phyloP scores from a whole-genome alignment of 2,113 vertebrate genomes.

The Agapornis roseicollis region DNA sequence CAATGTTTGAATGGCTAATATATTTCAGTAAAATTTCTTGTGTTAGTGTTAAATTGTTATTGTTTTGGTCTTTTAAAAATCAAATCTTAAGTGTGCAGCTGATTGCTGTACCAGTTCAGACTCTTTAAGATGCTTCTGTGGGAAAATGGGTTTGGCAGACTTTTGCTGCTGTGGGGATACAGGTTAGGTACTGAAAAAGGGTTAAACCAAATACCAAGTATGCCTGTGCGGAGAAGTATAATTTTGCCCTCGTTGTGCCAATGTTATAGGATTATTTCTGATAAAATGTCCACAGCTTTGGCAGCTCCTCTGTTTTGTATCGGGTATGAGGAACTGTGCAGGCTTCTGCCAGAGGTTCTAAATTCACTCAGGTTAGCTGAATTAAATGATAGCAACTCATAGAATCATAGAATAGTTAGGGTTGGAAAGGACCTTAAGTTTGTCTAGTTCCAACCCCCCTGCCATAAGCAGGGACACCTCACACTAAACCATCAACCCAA shows the following conservation, averaged over 20 bases:
- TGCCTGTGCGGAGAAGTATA: neutral
- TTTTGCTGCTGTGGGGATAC: neutral
- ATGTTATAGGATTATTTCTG: neutral
- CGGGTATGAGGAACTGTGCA: neutral
- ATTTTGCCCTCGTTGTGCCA: neutral
- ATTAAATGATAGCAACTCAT: neutral
- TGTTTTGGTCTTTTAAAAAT: neutral
- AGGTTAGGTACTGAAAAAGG: neutral
- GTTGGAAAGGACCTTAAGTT: no score
- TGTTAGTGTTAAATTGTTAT: neutral
- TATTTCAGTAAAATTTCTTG: neutral
- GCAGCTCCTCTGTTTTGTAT: neutral
- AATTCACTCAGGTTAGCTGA: neutral
- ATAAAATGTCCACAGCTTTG: neutral
- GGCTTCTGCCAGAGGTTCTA: neutral
- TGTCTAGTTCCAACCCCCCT: no score
- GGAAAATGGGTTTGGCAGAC: neutral
- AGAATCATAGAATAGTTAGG: no score
- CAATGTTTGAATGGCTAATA: neutral
- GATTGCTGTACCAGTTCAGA: neutral
- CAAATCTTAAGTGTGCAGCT: neutral
- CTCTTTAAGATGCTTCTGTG: neutral
- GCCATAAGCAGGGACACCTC: no score
- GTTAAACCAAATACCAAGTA: neutral
- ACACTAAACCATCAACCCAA: no score